Evolutionary conservation across 2,888 invertebrate species (phyloP), one percentile per base, ranked within the genome.

Genomic region (Eupeodes luniger): DNA sequence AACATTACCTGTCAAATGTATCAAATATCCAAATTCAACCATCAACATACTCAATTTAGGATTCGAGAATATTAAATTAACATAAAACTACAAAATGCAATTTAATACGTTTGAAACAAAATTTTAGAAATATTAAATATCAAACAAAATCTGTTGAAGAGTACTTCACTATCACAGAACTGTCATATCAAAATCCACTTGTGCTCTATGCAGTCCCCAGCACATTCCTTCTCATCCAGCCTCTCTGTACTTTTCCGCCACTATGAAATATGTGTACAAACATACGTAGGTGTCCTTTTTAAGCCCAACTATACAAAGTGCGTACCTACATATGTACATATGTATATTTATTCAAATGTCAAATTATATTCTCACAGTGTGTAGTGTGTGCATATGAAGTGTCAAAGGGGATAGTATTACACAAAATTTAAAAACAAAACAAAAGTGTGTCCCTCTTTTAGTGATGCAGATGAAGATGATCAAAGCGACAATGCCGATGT

Each of bases 401-500:
- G 81, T 53, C 19, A 44, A 67, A 79, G 40, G 66, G 51, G 76
- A 86, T 83, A 69, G 27, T 57, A 79, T 83, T 80, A 77, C 87
- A 87, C 74, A 74, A 75, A 27, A 19, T 19, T 27, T 27, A 27
- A 75, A 44, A 57, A 40, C 3, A 5, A 51, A 16, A 27, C 27
- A 27, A 59, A 55, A 75, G 49, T 72, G 57, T 66, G 66, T 83
- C 70, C 70, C 83, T 80, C 80, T 62, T 72, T 80, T 80, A 66
- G 55, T 27, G 27, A 27, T 82, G 66, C 59, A 16, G 27, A 72
- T 57, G n/a, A 53, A 51, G 51, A 72, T 72, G 81, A 88, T 88
- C 87, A 88, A 88, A 88, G 87, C 44, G 34, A 77, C 77, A 81
- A 81, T 72, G 84, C 84, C 87, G 87, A 84, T 84, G 79, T 27